Percentiles rank a stretch among this genome's conserved stretches.
Conservation (phyloP, 2,888 invertebrate species). For the Apodemia zela region DNA sequence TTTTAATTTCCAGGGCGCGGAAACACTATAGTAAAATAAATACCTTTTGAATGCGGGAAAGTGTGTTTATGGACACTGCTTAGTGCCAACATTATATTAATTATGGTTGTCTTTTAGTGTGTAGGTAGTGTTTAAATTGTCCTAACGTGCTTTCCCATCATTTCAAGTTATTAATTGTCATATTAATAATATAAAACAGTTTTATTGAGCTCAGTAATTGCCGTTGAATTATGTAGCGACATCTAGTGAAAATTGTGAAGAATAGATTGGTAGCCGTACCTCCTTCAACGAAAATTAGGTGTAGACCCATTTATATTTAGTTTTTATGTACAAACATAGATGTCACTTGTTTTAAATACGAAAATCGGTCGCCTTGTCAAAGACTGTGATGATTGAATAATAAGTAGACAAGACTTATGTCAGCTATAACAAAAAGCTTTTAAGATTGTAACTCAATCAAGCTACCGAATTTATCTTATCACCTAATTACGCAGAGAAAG, state of each 20-base stretch:
- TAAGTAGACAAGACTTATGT: too few species aligned
- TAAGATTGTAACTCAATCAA: too few species aligned
- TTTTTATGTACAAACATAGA: conserved; percentile 12
- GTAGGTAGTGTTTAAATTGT: not conserved
- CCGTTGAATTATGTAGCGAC: not conserved
- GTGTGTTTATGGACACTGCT: not conserved
- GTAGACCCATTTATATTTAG: not conserved
- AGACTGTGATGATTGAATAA: too few species aligned
- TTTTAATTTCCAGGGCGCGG: too few species aligned
- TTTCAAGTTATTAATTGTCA: not conserved
- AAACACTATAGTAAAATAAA: too few species aligned
- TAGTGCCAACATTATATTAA: not conserved
- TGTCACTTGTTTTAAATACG: conserved; percentile 7
- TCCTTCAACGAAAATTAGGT: too few species aligned
- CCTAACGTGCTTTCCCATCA: not conserved
- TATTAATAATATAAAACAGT: too few species aligned
- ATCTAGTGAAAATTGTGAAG: conserved; percentile 12
- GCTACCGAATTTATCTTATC: too few species aligned
- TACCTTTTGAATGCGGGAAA: not conserved
- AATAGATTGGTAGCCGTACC: not conserved
- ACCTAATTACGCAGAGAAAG: too few species aligned
- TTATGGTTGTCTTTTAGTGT: not conserved
- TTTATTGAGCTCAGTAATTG: too few species aligned
- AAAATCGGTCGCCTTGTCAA: too few species aligned
- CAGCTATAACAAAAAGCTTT: too few species aligned